These are phyloP conservation scores for Alca torda DNA, from an alignment of 2,797 vertebrate species.

Conservation along the genomic window DNA sequence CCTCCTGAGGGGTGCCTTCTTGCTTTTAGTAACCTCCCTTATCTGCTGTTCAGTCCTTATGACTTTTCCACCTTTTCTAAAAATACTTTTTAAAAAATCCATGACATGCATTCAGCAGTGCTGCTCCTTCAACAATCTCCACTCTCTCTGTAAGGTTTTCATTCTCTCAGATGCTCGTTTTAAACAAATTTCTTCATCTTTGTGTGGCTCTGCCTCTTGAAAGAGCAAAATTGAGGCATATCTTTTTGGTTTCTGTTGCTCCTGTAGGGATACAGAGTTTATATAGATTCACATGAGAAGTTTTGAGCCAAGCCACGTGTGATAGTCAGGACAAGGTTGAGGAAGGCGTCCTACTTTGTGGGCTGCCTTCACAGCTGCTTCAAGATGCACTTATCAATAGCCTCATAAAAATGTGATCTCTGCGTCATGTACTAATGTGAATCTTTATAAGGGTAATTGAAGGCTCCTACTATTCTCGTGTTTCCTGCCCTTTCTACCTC, in stretches of 20 bases:
- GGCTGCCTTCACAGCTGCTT: not conserved
- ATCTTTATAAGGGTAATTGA: not conserved
- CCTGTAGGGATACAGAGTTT: not conserved
- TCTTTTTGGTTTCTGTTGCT: not conserved
- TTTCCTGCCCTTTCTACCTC: not conserved
- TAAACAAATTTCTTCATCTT: not conserved
- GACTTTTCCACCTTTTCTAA: not conserved
- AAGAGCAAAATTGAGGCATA: not conserved
- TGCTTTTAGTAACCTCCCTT: not conserved
- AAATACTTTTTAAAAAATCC: not conserved
- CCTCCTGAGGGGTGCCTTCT: not conserved
- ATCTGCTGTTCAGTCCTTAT: not conserved
- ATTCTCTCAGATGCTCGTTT: not conserved
- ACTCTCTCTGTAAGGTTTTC: not conserved
- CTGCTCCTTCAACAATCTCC: not conserved
- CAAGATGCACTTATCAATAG: not conserved
- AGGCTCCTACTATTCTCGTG: fast-evolving
- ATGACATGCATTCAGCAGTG: not conserved
- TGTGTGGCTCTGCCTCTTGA: not conserved
- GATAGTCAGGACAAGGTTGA: not conserved
- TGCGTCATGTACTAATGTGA: not conserved
- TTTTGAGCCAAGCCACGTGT: not conserved
- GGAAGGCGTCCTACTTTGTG: not conserved
- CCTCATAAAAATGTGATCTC: not conserved
- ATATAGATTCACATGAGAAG: not conserved